phyloP scores from a whole-genome alignment of 2,888 invertebrate genomes.

The Sarcophaga caerulescens region DNA sequence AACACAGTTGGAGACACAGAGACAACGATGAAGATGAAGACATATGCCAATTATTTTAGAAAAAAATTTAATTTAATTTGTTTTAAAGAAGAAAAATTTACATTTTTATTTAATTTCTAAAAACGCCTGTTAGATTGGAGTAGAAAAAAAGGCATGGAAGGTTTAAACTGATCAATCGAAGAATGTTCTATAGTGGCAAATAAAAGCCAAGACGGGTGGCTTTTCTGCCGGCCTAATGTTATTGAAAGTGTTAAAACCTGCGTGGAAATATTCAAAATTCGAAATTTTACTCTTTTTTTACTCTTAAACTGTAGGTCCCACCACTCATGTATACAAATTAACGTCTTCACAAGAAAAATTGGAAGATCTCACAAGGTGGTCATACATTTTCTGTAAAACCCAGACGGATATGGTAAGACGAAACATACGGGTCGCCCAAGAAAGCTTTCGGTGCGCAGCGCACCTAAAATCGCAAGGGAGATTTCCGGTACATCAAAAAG shows the following conservation, averaged over 20 bases:
- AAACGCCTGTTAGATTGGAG: not conserved
- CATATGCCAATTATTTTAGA: constrained; percentile 28
- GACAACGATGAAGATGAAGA: not conserved
- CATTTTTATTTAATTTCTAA: constrained; percentile 49
- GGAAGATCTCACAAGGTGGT: too few relatives aligned
- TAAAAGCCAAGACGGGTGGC: not conserved
- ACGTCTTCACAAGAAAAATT: too few relatives aligned
- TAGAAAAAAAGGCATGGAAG: not conserved
- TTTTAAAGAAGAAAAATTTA: constrained; percentile 44
- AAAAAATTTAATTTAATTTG: constrained; percentile 53
- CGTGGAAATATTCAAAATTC: not conserved
- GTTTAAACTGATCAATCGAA: not conserved
- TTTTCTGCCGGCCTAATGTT: not conserved
- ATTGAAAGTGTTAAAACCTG: not conserved
- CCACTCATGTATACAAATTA: too few relatives aligned
- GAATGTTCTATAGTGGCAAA: not conserved
- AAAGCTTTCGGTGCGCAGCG: too few relatives aligned
- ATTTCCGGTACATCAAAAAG: too few relatives aligned
- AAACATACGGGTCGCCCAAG: too few relatives aligned
- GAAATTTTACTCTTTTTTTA: too few relatives aligned
- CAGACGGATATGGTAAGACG: too few relatives aligned
- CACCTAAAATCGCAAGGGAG: too few relatives aligned
- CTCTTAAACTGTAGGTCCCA: too few relatives aligned
- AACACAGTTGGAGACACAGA: not conserved
- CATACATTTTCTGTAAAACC: too few relatives aligned